phyloP scores from a whole-genome alignment of 2,113 vertebrate genomes.

The Parus major region DNA sequence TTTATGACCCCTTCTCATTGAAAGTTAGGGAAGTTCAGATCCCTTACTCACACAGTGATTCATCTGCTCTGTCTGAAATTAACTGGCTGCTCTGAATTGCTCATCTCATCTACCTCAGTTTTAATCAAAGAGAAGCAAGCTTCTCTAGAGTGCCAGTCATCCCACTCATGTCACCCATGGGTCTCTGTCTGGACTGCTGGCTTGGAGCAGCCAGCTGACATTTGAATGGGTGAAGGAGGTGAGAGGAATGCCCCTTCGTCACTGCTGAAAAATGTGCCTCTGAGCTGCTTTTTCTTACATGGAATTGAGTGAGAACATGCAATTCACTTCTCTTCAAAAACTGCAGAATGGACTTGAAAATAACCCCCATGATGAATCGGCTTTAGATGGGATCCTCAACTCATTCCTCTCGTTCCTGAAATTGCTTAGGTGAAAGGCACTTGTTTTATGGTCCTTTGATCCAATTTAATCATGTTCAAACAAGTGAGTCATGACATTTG shows the following conservation, averaged over 20 bases:
- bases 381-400: constrained; percentile 19
- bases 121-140: constrained; percentile 24
- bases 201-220: constrained; percentile 30
- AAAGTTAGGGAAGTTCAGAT: not conserved
- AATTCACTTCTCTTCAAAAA: constrained; percentile 27
- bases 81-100: not conserved
- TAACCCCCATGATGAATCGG: constrained; percentile 8
- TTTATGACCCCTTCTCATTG: not conserved
- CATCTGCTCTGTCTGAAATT: not conserved
- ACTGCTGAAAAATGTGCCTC: constrained; percentile 48
- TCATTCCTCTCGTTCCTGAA: constrained; percentile 57
- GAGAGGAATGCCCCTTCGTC: constrained; percentile 59
- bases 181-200: not conserved
- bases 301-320: not conserved
- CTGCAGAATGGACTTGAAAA: constrained; percentile 21
- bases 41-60: constrained; percentile 48
- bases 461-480: constrained; percentile 46
- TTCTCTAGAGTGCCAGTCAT: constrained; percentile 14
- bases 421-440: constrained; percentile 57
- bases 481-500: constrained; percentile 52
- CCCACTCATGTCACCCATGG: not conserved
- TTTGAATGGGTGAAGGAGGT: constrained; percentile 49
- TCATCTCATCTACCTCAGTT: constrained; percentile 21
- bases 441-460: constrained; percentile 50
- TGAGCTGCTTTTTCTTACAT: constrained; percentile 16